Conservation (phyloP, 1,140 invertebrate species). For the Orchesella cincta region DNA sequence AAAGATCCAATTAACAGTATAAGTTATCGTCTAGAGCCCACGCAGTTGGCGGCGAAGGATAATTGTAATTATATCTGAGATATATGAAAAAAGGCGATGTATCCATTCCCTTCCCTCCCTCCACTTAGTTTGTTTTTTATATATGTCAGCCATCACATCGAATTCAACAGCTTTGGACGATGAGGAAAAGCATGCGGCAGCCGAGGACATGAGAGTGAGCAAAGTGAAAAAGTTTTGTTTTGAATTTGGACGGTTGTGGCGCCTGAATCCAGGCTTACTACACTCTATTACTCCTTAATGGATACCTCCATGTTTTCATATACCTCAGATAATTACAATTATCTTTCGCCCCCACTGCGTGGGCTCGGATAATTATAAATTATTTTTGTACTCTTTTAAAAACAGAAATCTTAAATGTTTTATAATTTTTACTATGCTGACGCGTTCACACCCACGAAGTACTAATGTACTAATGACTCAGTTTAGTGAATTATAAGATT, state of each 20-base stretch:
- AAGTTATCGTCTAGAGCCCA: background rate
- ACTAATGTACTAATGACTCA: too few species aligned
- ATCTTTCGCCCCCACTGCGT: background rate
- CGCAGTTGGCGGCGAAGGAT: background rate
- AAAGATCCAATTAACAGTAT: background rate
- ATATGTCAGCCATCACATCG: background rate
- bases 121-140: background rate
- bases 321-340: background rate
- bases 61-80: slow-evolving; percentile 12
- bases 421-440: too few species aligned
- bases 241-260: background rate
- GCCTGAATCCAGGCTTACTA: background rate
- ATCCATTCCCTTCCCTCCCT: background rate
- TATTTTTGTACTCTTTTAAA: too few species aligned
- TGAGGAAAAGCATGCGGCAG: background rate
- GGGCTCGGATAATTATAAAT: background rate
- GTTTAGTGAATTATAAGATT: too few species aligned
- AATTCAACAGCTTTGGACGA: background rate
- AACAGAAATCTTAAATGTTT: too few species aligned
- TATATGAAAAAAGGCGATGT: background rate
- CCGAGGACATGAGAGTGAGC: background rate
- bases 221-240: background rate
- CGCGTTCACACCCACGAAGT: too few species aligned
- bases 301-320: too few species aligned
- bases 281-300: background rate